A percentile compares a stretch with the other conserved stretches of the same genome.
Evolutionary conservation across 1,140 invertebrate genomes (phyloP).

Genomic region (Anoplolepis gracilipes): DNA sequence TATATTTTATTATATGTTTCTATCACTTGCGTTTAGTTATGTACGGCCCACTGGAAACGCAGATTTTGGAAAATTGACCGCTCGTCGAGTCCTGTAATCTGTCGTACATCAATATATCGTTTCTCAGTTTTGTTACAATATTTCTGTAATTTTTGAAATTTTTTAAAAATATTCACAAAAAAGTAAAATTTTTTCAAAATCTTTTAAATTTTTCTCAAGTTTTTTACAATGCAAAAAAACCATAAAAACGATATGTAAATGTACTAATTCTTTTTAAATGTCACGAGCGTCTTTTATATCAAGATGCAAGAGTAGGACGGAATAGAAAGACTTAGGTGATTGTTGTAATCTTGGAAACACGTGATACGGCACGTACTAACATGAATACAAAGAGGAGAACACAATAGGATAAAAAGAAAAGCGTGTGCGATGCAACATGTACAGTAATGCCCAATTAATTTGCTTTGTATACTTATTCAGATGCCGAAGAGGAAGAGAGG

Average conservation of each 20-base stretch:
- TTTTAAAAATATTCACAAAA: not conserved
- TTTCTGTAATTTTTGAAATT: too few species aligned
- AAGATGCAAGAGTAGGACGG: slow-evolving; percentile 16
- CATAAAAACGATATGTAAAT: not conserved
- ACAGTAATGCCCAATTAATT: slow-evolving; percentile 28
- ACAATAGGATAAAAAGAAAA: slow-evolving; percentile 20
- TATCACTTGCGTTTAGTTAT: too few species aligned
- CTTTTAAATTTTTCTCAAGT: not conserved
- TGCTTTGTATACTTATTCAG: slow-evolving; percentile 16
- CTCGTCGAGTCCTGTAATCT: not conserved
- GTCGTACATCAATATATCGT: not conserved
- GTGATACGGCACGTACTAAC: slow-evolving; percentile 19
- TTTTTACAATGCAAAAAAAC: not conserved
- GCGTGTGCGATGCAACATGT: not conserved
- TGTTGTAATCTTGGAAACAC: slow-evolving; percentile 47
- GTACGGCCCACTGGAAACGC: not conserved
- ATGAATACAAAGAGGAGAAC: slow-evolving; percentile 21
- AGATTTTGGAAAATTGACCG: not conserved
- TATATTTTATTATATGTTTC: not conserved
- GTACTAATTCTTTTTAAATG: slow-evolving; percentile 37
- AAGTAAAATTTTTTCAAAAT: too few species aligned
- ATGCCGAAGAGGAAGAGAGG: not conserved
- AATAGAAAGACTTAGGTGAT: slow-evolving; percentile 1
- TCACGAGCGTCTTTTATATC: slow-evolving; percentile 21
- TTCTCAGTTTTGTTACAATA: not conserved